Evolutionary conservation across 1,140 invertebrate species (phyloP).

Genomic region (Dendroctonus ponderosae): DNA sequence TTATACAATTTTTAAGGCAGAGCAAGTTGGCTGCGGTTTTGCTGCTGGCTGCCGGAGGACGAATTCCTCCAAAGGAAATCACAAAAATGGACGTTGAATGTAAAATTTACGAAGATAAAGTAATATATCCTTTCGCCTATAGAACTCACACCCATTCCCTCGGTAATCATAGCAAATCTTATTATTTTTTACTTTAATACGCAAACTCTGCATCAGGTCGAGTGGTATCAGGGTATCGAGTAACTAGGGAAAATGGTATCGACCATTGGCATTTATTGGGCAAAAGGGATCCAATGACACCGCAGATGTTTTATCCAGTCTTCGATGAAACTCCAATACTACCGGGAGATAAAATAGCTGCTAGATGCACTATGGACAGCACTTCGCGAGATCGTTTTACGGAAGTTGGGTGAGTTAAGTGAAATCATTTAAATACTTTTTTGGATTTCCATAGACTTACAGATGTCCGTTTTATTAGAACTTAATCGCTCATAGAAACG

Average conservation of each 20-base stretch:
- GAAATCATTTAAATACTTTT: constrained; percentile 29
- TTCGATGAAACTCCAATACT: constrained; percentile 60
- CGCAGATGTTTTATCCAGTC: constrained; percentile 96
- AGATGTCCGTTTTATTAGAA: background rate
- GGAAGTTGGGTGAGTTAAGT: constrained; percentile 69
- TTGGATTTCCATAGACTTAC: background rate
- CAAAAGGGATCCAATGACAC: constrained; percentile 85
- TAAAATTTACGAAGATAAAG: constrained; percentile 74
- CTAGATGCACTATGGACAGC: constrained; percentile 89
- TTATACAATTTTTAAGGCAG: constrained; percentile 39
- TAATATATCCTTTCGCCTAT: constrained; percentile 92
- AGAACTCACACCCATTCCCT: constrained; percentile 90
- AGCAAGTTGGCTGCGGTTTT: constrained; percentile 83
- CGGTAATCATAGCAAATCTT: constrained; percentile 55
- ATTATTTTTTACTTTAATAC: constrained; percentile 7
- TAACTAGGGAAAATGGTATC: constrained; percentile 60
- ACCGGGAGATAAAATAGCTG: constrained; percentile 61
- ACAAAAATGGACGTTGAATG: constrained; percentile 91
- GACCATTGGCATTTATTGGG: constrained; percentile 82
- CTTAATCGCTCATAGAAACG: background rate
- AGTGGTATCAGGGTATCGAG: constrained; percentile 84
- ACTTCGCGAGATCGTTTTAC: constrained; percentile 59
- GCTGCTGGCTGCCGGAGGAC: constrained; percentile 78
- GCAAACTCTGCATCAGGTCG: constrained; percentile 56
- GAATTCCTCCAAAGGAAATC: constrained; percentile 65